Base-by-base conservation (phyloP, 2,888 invertebrate species). In the Drosophila colorata region DNA sequence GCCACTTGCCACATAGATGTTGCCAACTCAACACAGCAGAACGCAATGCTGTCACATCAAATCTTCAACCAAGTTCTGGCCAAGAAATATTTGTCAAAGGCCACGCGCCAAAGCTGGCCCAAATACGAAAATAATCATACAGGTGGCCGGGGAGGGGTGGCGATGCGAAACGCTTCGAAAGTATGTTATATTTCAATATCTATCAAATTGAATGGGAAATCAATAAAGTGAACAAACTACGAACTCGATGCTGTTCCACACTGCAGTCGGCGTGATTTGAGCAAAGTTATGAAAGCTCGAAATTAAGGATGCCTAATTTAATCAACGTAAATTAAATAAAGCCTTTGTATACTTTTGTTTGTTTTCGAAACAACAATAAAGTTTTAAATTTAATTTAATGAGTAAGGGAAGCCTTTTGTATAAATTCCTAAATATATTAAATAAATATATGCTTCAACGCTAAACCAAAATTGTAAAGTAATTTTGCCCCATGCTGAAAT, bases 1-100 rank as follows among this genome's bases (percentile, higher is more conserved):
- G 37, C 16, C 4, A 23, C 41, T 48, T 68, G 57, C 57, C 48
- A 44, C 47, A 58, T n/a, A 23, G 33, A 61, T 61, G 44, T 59
- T 52, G 51, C 37, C 28, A 25, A 40, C 18, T 43, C 20, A 20
- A 33, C n/a, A n/a, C n/a, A n/a, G n/a, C n/a, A n/a, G n/a, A n/a
- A n/a, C 49, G 6, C 18, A 13, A 13, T 16, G 14, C 55, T 55
- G 46, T 46, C 55, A 25, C 23, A 46, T 35, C 35, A 8, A 35
- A 46, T 46, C 25, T 37, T 4, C 9, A 14, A 5, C 20, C 20
- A 33, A 23, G 20, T 28, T 31, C 6, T 13, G 16, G 7, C 31
- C 11, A 6, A 16, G 40, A 20, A 25, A 31, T 16, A 51, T 38
- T 41, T 41, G 41, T 33, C 55, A 55, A 43, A 35, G 33, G 23